Evolutionary conservation across 2,888 invertebrate species (phyloP), one percentile per base, ranked within the genome.

Genomic region (Parnassius smintheus): DNA sequence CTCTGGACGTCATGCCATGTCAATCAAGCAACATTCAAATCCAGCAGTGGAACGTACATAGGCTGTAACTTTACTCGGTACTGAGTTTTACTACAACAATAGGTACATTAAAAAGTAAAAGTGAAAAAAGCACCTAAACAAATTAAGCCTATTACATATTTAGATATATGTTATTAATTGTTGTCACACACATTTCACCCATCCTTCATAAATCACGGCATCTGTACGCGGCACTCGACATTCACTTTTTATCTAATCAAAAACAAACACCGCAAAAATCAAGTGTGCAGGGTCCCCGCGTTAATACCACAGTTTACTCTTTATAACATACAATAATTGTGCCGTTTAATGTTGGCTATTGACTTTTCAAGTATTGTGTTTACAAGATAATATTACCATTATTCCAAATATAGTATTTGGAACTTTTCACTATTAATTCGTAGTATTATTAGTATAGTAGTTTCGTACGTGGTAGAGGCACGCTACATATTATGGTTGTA

Each of bases 111-210:
- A 25, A 25, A 25, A 25, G 3, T 25, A 25, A 25, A 25, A 25
- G 7, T 25, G 7, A 25, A 57, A 65, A 59, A 62, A 57, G 13
- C 41, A n/a, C 48, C 22, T 18, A 18, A 44, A n/a, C 51, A 44
- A 18, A 22, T 51, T 51, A 54, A 54, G 46, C 12, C 53, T 18
- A 18, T 18, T 18, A 18, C 1, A 18, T 18, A 18, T 18, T 18
- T 18, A 18, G 18, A 18, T 18, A 18, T 18, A 18, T 18, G 1
- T 18, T 18, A 35, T 46, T 46, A 41, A 45, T 13, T n/a, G 13
- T 45, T 51, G 53, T 49, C 49, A 49, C 11, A 10, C 41, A 57
- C 57, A 41, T 9, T 49, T 41, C 50, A 11, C 12, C 18, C 18
- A 49, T 41, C 18, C 41, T 50, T 50, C 41, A 57, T 57, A 49